Evolutionary conservation across 2,797 vertebrate species (phyloP), one percentile per base, ranked within the genome.

Genomic region (Coranthus polyacanthus): DNA sequence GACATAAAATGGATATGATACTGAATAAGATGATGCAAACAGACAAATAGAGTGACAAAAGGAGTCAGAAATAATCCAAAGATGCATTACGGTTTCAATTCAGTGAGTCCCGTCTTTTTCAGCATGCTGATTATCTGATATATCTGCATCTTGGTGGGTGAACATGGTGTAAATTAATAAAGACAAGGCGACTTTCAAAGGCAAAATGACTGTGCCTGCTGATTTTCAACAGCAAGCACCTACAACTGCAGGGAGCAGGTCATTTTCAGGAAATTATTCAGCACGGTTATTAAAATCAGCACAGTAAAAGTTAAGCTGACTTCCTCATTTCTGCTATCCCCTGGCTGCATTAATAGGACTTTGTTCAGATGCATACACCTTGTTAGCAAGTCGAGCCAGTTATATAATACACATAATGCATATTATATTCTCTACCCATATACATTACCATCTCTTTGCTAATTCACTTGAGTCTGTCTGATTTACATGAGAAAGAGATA

Each of bases 241-340:
- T 67, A 79, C 68, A 76, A 21, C 58, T 59, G 50, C 15, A 16
- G 54, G 51, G 65, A 77, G 56, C 55, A 74, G 72, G 75, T 72
- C 81, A 67, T 13, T 75, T 84, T 59, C 39, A 76, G 73, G 65
- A 87, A 82, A 88, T 88, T 64, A 83, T 84, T 88, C 66, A 68
- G 49, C 49, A 59, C 32, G 53, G 64, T 69, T 83, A 73, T 83
- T 82, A 77, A 68, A 83, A 70, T 60, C 63, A 55, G 56, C 58
- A 50, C 36, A 47, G 41, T 63, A 53, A 22, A 16, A 41, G n/a
- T 41, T n/a, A 41, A 66, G 70, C 60, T 65, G 59, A 75, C 70
- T 36, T 58, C 60, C 53, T 68, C 21, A 21, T 50, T 71, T 64
- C 46, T 68, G 21, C 37, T 49, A 20, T 72, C 56, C 53, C 55